Conservation (phyloP, 2,888 invertebrate species). For the Harmothoe impar region DNA sequence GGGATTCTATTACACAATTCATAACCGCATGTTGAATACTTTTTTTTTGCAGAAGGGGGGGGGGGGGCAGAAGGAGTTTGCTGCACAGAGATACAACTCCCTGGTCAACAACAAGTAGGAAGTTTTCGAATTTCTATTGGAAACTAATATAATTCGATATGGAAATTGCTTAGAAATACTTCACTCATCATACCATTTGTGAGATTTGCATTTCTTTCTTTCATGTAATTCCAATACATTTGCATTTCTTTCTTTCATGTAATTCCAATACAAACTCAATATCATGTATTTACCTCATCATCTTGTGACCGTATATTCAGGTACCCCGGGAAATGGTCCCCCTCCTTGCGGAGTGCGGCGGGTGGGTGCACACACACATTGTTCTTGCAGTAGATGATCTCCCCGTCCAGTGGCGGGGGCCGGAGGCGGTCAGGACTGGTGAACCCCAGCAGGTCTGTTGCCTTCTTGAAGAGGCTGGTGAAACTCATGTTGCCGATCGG, state of each 20-base stretch:
- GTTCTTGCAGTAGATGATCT: slow-evolving; percentile 89
- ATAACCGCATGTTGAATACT: no score
- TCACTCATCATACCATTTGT: no score
- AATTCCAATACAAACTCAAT: not conserved
- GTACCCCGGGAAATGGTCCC: slow-evolving; percentile 95
- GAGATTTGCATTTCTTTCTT: no score
- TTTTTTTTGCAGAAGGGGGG: no score
- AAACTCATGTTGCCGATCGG: slow-evolving; percentile 74
- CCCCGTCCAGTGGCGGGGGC: slow-evolving; percentile 84
- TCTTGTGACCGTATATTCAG: slow-evolving; percentile 89
- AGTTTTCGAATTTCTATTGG: no score
- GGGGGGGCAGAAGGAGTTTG: no score
- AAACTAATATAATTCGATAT: no score
- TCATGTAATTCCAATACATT: not conserved
- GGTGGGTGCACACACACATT: slow-evolving; percentile 99
- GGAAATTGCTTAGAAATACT: no score
- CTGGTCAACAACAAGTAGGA: no score
- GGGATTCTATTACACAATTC: no score
- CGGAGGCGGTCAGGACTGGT: slow-evolving; percentile 74
- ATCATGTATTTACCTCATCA: slow-evolving; percentile 80
- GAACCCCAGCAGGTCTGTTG: slow-evolving; percentile 81
- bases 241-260: no score
- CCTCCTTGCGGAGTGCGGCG: slow-evolving; percentile 91
- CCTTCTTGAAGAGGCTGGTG: slow-evolving; percentile 81
- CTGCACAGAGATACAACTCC: no score